Evolutionary conservation across 2,113 vertebrate genomes (phyloP).

Genomic region (Spea multiplicata): DNA sequence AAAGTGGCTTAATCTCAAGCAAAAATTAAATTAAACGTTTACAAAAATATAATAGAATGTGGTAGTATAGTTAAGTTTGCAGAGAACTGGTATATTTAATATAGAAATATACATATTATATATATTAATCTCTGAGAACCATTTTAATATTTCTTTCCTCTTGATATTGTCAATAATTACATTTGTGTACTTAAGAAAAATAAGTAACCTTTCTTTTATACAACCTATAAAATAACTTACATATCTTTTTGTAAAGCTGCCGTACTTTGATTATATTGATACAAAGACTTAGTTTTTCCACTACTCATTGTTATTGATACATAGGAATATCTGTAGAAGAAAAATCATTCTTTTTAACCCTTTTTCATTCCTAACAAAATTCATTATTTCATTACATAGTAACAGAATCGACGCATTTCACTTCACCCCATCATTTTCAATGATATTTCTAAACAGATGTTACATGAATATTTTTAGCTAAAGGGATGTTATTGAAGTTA

Average conservation of each 20-base stretch:
- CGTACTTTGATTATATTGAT: background rate
- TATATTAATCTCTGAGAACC: constrained; percentile 1
- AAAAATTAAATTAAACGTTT: background rate
- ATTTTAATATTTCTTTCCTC: background rate
- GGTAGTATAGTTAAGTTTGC: constrained; percentile 19
- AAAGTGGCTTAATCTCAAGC: background rate
- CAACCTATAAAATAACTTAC: constrained; percentile 36
- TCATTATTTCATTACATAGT: background rate
- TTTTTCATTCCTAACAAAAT: background rate
- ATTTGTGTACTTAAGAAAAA: constrained; percentile 35
- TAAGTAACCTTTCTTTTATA: constrained; percentile 10
- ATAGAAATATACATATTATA: background rate
- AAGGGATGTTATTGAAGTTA: background rate
- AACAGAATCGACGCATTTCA: background rate
- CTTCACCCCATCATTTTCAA: background rate
- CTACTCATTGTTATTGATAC: background rate
- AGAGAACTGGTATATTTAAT: constrained; percentile 14
- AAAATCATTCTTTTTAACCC: constrained; percentile 8
- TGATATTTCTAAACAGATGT: too few species aligned
- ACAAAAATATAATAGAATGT: constrained; percentile 24
- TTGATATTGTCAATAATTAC: constrained; percentile 11
- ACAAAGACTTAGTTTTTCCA: constrained; percentile 14
- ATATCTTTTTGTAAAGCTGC: constrained; percentile 25
- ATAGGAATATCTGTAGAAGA: constrained; percentile 13
- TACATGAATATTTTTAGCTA: too few species aligned